phyloP scores from a whole-genome alignment of 2,888 invertebrate species.

The Taenaris catops region DNA sequence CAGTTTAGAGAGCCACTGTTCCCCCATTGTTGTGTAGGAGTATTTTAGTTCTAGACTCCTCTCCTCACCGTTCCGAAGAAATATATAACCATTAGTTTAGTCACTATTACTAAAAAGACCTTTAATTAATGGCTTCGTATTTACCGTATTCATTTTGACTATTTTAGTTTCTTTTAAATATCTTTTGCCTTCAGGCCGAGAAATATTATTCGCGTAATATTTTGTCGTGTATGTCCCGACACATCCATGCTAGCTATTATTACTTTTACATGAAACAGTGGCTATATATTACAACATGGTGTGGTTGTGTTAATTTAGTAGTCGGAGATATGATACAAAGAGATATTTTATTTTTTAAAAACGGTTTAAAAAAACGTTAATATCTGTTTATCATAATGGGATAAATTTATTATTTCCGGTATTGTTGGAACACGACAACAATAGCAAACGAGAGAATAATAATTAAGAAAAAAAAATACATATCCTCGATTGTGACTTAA shows the following conservation, averaged over 20 bases:
- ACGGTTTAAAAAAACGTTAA: constrained; percentile 17
- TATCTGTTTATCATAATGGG: constrained; percentile 21
- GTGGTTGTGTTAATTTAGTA: constrained; percentile 10
- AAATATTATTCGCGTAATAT: constrained; percentile 12
- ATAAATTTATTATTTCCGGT: constrained; percentile 24
- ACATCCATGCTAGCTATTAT: constrained; percentile 11
- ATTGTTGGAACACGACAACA: constrained; percentile 22
- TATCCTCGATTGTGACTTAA: constrained; percentile 11
- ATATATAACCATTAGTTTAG: not conserved
- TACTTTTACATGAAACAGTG: constrained; percentile 16
- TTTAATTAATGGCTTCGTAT: not conserved
- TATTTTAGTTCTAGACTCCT: constrained; percentile 8
- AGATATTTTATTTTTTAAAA: constrained; percentile 22
- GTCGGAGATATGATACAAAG: constrained; percentile 19
- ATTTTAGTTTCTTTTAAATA: constrained; percentile 1
- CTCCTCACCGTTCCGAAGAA: constrained; percentile 2
- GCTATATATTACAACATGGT: constrained; percentile 6
- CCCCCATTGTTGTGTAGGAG: constrained; percentile 10
- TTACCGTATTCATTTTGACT: not conserved
- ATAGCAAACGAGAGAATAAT: constrained; percentile 25
- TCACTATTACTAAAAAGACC: not conserved
- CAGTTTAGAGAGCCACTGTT: constrained; percentile 11
- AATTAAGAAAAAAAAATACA: no score
- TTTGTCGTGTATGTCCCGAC: constrained; percentile 6
- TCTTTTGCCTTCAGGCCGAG: constrained; percentile 7